phyloP scores from a whole-genome alignment of 2,888 invertebrate species.

The Zhuqinia jingwanae region DNA sequence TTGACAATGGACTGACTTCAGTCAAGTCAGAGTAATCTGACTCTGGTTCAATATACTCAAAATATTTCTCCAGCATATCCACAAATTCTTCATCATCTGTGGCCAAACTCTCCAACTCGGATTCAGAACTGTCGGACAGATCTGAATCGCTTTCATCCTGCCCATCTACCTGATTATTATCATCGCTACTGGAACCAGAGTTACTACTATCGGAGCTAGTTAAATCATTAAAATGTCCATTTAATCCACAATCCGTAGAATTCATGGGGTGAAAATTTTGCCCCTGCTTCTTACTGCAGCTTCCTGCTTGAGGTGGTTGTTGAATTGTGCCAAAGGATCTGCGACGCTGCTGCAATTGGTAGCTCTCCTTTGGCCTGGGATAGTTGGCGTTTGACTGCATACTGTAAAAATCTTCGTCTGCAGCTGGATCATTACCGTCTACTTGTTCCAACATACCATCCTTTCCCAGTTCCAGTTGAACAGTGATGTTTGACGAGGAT shows the following conservation, averaged over 20 bases:
- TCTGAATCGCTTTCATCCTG: conserved; percentile 51
- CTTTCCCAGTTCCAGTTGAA: conserved; percentile 47
- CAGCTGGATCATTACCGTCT: background rate
- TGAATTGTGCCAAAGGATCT: conserved; percentile 43
- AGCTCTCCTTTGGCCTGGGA: conserved; percentile 64
- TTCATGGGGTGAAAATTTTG: conserved; percentile 49
- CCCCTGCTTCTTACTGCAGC: background rate
- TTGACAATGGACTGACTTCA: conserved; percentile 75
- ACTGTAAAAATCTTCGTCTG: conserved; percentile 37
- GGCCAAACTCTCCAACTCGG: conserved; percentile 58
- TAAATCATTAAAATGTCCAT: conserved; percentile 29
- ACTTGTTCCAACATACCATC: background rate
- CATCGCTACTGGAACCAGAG: conserved; percentile 6
- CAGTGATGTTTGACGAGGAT: conserved; percentile 43
- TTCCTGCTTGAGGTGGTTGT: background rate
- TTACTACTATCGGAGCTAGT: conserved; percentile 60
- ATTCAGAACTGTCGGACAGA: conserved; percentile 56
- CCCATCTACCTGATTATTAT: too few species aligned
- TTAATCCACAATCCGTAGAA: conserved; percentile 40
- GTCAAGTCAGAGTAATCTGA: conserved; percentile 75
- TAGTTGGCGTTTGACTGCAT: conserved; percentile 61
- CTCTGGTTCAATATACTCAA: conserved; percentile 68
- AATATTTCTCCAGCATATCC: conserved; percentile 74
- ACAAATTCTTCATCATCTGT: conserved; percentile 74
- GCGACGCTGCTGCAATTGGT: conserved; percentile 58